Conservation (phyloP, 37 sponge, comb jelly and placozoan genomes). For the Beroe ovata region DNA sequence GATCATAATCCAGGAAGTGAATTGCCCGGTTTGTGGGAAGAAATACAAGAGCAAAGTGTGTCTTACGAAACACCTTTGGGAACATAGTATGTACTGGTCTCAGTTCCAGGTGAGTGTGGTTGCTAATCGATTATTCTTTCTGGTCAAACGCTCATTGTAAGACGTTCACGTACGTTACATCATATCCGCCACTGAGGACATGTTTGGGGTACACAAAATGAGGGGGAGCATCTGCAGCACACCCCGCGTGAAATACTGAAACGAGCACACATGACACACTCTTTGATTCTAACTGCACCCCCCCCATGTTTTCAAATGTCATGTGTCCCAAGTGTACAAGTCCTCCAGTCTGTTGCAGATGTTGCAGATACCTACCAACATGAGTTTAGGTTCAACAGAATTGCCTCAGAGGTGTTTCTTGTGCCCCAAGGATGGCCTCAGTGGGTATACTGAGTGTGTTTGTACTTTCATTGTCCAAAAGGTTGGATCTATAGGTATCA, state of each 20-base stretch:
- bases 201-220: background rate
- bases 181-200: no score
- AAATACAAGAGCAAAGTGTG: conserved; percentile 71
- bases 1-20: conserved; percentile 33
- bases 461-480: no score
- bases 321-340: background rate
- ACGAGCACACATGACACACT: background rate
- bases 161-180: no score
- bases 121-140: no score
- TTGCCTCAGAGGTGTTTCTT: background rate
- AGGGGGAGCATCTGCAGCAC: background rate
- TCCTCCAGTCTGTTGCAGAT: background rate
- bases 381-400: no score
- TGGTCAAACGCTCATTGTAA: no score
- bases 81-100: conserved; percentile 71
- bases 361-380: background rate
- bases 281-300: background rate
- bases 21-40: conserved; percentile 59
- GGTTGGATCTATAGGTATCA: no score
- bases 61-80: conserved; percentile 72
- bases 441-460: background rate
- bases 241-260: background rate
- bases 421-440: background rate
- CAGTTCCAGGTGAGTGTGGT: conserved; percentile 43
- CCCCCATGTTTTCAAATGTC: background rate